These are phyloP conservation scores for Leucania comma DNA, from an alignment of 2,888 invertebrate genomes.

Conservation along the genomic window DNA sequence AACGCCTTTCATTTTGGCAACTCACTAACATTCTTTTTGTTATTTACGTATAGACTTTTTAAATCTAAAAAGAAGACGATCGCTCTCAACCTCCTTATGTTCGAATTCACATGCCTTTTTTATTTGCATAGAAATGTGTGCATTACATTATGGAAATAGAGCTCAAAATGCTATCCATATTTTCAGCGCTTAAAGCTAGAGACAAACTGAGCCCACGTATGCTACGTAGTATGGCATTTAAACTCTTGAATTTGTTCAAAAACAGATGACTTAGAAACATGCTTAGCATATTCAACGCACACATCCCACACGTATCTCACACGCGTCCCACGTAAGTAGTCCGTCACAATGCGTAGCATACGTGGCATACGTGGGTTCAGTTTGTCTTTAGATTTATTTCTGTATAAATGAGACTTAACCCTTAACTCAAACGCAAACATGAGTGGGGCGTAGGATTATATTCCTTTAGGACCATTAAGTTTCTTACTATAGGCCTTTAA, in stretches of 20 bases:
- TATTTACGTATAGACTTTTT: neutral
- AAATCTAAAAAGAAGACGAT: neutral
- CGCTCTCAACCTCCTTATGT: neutral
- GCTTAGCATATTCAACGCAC: too few relatives aligned
- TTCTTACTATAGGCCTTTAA: conserved; percentile 8
- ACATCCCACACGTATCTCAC: too few relatives aligned
- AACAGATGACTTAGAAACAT: too few relatives aligned
- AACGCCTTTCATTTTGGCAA: neutral
- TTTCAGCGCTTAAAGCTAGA: neutral
- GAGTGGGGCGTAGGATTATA: neutral
- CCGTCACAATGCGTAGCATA: too few relatives aligned
- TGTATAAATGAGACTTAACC: neutral
- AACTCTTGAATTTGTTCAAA: too few relatives aligned
- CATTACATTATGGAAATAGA: neutral
- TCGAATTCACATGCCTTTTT: neutral
- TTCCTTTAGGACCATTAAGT: neutral
- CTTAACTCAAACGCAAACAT: neutral
- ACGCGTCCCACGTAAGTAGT: too few relatives aligned
- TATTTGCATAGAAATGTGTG: neutral
- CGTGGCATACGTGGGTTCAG: too few relatives aligned
- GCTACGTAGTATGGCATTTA: too few relatives aligned
- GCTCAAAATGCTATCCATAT: neutral
- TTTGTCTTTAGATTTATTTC: neutral
- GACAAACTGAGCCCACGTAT: too few relatives aligned
- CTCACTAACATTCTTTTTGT: neutral